Evolutionary conservation across 2,888 invertebrate genomes (phyloP), one percentile per base, ranked within the genome.

Genomic region (Synergus japonicus): DNA sequence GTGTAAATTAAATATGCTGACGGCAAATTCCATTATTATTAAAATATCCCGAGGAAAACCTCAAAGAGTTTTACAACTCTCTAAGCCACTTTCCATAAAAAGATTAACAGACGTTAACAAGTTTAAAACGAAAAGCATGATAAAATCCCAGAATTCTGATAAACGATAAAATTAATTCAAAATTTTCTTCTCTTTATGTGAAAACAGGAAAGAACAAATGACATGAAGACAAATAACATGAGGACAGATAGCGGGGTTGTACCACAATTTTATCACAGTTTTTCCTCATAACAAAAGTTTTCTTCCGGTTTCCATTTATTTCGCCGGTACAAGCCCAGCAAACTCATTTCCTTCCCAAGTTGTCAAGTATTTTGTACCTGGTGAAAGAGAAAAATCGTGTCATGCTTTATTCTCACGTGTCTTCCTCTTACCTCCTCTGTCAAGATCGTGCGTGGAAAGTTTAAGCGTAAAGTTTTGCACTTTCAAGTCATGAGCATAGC

Each of bases 401-500:
- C 49, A 54, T 73, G 73, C 54, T 73, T 54, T 54, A 73, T 73
- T 73, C 73, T 73, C 73, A 73, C 73, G n/a, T 73, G 73, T 54
- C n/a, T 73, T 54, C 49, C 54, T 73, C 54, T 73, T 58, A 73
- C 12, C 37, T 73, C 54, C 37, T 73, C 54, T 73, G 54, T 73
- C 78, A 81, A 81, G 66, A 64, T 63, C 78, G 65, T 78, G 79
- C 76, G 73, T 76, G 65, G 78, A 78, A 79, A 82, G 76, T 80
- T 80, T 82, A 78, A 82, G 73, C 82, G 76, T 60, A 81, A 83
- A 83, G 82, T 83, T 83, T 73, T 18, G n/a, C 12, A 41, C 73
- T 73, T 41, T 58, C 41, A 65, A 65, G 65, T n/a, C 43, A 37
- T 65, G 63, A 63, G 41, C 41, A 58, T 46, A 37, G 37, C 54